phyloP scores from a whole-genome alignment of 2,797 vertebrate species.

The Megalops cyprinoides region DNA sequence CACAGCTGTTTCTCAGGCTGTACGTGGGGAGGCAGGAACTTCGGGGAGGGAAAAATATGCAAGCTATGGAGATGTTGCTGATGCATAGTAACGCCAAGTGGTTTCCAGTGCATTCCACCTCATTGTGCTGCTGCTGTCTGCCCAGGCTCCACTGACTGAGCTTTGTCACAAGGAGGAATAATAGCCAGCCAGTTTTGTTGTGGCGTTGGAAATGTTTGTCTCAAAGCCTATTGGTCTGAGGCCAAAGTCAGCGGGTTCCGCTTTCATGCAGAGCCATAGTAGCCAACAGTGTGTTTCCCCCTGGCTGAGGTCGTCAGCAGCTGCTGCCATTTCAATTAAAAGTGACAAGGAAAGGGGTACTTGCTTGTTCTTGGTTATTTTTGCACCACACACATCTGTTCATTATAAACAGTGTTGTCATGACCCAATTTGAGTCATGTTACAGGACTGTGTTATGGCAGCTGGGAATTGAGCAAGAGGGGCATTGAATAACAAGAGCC shows the following conservation, averaged over 20 bases:
- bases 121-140: background rate
- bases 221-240: conserved; percentile 5
- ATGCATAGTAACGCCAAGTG: background rate
- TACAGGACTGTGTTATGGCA: conserved; percentile 18
- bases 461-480: conserved; percentile 8
- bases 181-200: conserved; percentile 16
- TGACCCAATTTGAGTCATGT: conserved; percentile 10
- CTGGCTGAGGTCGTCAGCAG: background rate
- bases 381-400: background rate
- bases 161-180: conserved; percentile 20
- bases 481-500: conserved; percentile 17
- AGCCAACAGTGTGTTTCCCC: conserved; percentile 3
- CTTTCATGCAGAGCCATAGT: background rate
- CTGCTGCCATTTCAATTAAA: background rate
- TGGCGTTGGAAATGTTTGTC: background rate
- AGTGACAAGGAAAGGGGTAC: background rate
- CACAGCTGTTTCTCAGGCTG: no score
- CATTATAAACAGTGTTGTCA: background rate
- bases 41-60: background rate
- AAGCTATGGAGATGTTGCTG: background rate
- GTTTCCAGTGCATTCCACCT: conserved; percentile 15
- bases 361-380: no score
- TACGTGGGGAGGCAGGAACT: no score
- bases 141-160: background rate
- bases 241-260: conserved; percentile 12